A percentile compares a stretch with the other conserved stretches of the same genome.
Conservation (phyloP, 2,797 vertebrate genomes). For the Sebastes taczanowskii region DNA sequence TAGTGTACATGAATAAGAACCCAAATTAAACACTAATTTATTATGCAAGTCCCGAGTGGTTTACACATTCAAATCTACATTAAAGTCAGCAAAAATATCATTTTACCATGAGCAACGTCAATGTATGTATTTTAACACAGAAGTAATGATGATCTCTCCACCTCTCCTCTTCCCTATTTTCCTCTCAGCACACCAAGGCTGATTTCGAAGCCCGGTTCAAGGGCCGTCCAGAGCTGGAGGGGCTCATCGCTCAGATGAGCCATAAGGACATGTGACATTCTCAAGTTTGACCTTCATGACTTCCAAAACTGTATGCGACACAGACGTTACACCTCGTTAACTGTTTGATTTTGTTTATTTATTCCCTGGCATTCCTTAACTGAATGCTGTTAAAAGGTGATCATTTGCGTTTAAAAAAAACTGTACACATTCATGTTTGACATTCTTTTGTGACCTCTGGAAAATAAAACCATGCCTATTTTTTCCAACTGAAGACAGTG, state of each 20-base stretch:
- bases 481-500: background rate
- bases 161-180: background rate
- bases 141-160: background rate
- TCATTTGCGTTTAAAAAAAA: background rate
- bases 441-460: background rate
- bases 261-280: background rate
- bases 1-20: background rate
- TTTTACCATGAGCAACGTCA: background rate
- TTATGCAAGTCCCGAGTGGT: background rate
- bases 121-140: background rate
- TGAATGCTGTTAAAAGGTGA: background rate
- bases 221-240: conserved; percentile 88
- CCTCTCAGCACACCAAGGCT: conserved; percentile 85
- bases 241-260: conserved; percentile 84
- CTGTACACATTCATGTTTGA: background rate
- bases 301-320: background rate
- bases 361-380: background rate
- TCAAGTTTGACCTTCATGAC: background rate
- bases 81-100: background rate
- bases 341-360: conserved; percentile 3
- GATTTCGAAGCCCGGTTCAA: conserved; percentile 89
- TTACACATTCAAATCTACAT: background rate
- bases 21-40: background rate
- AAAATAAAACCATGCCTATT: background rate
- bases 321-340: background rate